A percentile compares a stretch with the other conserved stretches of the same genome.
Conservation (phyloP, 2,113 vertebrate species). For the Triplophysa rosa region DNA sequence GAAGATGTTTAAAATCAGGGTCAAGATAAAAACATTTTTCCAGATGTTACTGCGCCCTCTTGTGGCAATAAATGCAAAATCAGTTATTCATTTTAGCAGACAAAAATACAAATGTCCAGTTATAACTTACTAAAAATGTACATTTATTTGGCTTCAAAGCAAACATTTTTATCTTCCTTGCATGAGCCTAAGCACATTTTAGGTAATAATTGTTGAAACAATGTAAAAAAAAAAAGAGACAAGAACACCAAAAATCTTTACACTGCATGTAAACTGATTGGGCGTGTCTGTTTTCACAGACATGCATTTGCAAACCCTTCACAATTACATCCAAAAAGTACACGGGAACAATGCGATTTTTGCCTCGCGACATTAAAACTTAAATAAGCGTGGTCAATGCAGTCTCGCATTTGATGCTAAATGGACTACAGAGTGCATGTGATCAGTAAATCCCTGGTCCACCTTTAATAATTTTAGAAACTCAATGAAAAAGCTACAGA, state of each 20-base stretch:
- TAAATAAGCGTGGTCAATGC: neutral
- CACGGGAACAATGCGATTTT: neutral
- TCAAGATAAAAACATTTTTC: neutral
- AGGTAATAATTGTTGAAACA: neutral
- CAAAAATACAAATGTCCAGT: neutral
- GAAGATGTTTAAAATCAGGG: neutral
- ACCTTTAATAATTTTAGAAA: neutral
- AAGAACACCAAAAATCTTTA: conserved; percentile 32
- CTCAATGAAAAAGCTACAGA: too few species aligned
- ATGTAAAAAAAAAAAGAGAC: neutral
- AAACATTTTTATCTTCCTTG: neutral
- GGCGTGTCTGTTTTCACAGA: conserved; percentile 31
- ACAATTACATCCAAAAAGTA: neutral
- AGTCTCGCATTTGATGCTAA: neutral
- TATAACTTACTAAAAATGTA: neutral
- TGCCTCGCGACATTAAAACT: neutral
- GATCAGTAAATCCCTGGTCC: neutral
- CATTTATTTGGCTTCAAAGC: conserved; percentile 19
- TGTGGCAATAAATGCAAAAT: neutral
- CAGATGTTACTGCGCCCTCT: conserved; percentile 20
- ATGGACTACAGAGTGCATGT: neutral
- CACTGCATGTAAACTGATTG: conserved; percentile 45
- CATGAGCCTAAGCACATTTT: neutral
- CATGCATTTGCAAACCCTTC: conserved; percentile 28
- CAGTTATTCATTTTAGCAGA: neutral